Base-by-base conservation (phyloP, 2,797 vertebrate species). In the Hemitrygon akajei region DNA sequence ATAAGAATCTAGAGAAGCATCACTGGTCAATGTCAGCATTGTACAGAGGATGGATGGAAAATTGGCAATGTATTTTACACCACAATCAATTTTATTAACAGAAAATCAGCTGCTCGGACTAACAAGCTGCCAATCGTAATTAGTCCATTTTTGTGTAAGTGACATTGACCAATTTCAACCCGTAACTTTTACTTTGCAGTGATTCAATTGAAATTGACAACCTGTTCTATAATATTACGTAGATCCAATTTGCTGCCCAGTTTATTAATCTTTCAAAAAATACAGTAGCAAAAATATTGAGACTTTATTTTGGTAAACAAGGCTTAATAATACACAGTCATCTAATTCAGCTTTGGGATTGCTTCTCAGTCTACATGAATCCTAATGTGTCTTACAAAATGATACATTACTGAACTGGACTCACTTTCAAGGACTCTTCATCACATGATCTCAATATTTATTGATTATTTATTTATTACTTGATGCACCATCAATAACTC, bases 141-240 rank as follows among this genome's bases (percentile, higher is more conserved):
- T 89, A 89, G 16, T 18, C n/a, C 86, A 89, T 69, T 86, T 73
- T 89, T 20, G 63, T 18, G 7, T 60, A 37, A 89, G 7, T 66
- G 60, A 63, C 63, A 89, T 22, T 34, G 30, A 37, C n/a, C 86
- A 89, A 66, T 37, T 69, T 89, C 86, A 89, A n/a, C 16, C 84
- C 16, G 66, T 37, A 37, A 69, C 86, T 14, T 66, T 89, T 89
- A 30, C 66, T 89, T 89, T 30, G 60, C 86, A 89, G 66, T 89
- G 86, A 89, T 66, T 89, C n/a, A n/a, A 66, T 89, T 89, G 86
- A 12, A 89, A 89, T 69, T 89, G 60, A 10, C 40, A 76, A 25
- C 37, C 91, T 75, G 37, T 56, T 56, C 25, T 1, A 47, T n/a
- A 92, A 76, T 93, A 27, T 75, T 76, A 75, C 91, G 30, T 66